A percentile compares a stretch with the other conserved stretches of the same genome.
phyloP scores from a whole-genome alignment of 2,797 vertebrate genomes.

The Leptatherina wallacei region DNA sequence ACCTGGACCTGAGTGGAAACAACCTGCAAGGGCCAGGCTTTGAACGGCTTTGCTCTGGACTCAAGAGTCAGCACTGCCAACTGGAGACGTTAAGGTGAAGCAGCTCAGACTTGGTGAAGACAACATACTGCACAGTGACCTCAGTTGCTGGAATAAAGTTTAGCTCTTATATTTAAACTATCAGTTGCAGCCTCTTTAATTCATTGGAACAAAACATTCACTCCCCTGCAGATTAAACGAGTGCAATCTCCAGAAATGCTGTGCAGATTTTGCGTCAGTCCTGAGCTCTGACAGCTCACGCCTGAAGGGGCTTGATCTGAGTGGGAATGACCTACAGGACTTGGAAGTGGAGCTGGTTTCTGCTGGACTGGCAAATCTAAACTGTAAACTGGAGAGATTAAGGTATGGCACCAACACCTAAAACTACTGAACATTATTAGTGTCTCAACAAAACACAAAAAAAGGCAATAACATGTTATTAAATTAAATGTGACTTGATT shows the following conservation, averaged over 20 bases:
- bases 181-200: background rate
- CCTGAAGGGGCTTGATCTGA: slow-evolving; percentile 47
- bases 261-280: slow-evolving; percentile 38
- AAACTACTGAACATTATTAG: too few species aligned
- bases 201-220: background rate
- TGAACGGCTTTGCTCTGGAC: slow-evolving; percentile 28
- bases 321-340: slow-evolving; percentile 49
- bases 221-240: slow-evolving; percentile 41
- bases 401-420: slow-evolving; percentile 6
- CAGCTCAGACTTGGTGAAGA: background rate
- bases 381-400: slow-evolving; percentile 42
- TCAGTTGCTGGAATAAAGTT: background rate
- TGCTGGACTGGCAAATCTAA: slow-evolving; percentile 17
- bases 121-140: too few species aligned
- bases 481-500: background rate
- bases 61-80: slow-evolving; percentile 38
- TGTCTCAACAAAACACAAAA: background rate
- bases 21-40: slow-evolving; percentile 39
- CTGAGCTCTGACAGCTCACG: slow-evolving; percentile 22
- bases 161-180: background rate
- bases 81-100: slow-evolving; percentile 46
- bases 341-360: slow-evolving; percentile 35
- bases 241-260: slow-evolving; percentile 40
- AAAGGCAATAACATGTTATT: background rate
- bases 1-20: slow-evolving; percentile 53